Evolutionary conservation across 2,888 invertebrate species (phyloP).

Genomic region (Schizaphis graminum): DNA sequence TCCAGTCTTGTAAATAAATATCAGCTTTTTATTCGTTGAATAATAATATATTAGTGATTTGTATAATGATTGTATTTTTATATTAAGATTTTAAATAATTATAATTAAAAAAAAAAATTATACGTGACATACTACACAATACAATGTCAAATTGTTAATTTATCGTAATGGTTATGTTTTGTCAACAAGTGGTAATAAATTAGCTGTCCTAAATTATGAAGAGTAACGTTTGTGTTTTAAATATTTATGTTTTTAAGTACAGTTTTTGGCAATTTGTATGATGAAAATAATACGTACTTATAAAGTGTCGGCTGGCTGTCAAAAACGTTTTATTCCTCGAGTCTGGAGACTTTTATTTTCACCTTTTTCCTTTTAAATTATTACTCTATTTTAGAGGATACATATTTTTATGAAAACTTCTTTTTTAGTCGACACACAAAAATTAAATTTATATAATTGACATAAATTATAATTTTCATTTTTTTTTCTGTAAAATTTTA

Average conservation of each 20-base stretch:
- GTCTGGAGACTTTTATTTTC: neutral
- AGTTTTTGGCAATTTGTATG: neutral
- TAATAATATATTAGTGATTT: no score
- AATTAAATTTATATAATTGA: neutral
- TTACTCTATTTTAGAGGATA: neutral
- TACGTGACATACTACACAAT: neutral
- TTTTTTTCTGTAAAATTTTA: neutral
- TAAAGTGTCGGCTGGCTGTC: neutral
- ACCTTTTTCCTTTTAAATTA: neutral
- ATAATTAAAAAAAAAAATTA: neutral
- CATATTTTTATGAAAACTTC: neutral
- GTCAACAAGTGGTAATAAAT: neutral
- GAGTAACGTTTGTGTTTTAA: neutral
- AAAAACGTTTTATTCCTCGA: neutral
- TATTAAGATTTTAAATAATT: no score
- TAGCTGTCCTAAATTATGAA: neutral
- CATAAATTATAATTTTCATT: neutral
- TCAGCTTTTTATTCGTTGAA: no score
- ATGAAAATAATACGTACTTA: constrained; percentile 21
- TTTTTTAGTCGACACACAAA: neutral
- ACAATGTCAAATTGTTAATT: neutral
- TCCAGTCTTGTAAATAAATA: no score
- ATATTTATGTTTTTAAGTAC: neutral
- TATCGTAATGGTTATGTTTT: neutral
- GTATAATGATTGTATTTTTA: no score